Conservation (phyloP, 2,113 vertebrate species). For the Forbesichthys papilliferus region DNA sequence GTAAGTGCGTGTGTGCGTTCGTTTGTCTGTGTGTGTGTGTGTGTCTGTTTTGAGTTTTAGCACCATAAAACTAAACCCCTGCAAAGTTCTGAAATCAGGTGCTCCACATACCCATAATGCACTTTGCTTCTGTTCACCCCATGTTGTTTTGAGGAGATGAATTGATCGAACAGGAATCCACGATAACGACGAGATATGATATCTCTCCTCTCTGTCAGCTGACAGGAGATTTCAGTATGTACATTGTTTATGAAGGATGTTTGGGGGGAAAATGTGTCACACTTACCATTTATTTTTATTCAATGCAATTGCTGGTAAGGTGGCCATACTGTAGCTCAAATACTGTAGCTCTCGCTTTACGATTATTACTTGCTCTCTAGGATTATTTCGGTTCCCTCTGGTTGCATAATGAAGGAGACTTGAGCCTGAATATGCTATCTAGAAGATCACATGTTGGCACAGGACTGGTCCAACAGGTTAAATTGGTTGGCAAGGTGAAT, state of each 20-base stretch:
- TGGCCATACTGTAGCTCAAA: constrained; percentile 5
- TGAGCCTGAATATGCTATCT: neutral
- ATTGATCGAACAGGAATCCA: constrained; percentile 20
- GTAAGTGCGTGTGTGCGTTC: constrained; percentile 6
- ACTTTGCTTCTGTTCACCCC: constrained; percentile 51
- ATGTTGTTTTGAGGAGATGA: constrained; percentile 28
- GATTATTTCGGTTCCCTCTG: constrained; percentile 1
- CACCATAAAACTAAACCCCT: constrained; percentile 35
- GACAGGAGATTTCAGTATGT: constrained; percentile 1
- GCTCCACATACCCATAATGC: constrained; percentile 46
- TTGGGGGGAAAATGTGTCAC: too few relatives aligned
- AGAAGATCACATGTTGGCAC: neutral
- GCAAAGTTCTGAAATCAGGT: constrained; percentile 45
- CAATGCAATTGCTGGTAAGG: constrained; percentile 19
- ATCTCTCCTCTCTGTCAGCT: constrained; percentile 2
- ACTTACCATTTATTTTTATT: too few relatives aligned
- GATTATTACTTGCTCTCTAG: neutral
- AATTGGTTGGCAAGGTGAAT: constrained; percentile 4
- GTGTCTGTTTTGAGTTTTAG: constrained; percentile 8
- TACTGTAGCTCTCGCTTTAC: neutral
- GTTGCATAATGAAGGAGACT: constrained; percentile 18
- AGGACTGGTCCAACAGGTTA: too few relatives aligned
- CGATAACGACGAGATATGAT: constrained; percentile 13
- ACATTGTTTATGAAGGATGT: too few relatives aligned
- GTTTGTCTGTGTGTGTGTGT: neutral